These are phyloP conservation scores for Sebastes miniatus DNA, from an alignment of 2,797 vertebrate genomes.

Conservation along the genomic window DNA sequence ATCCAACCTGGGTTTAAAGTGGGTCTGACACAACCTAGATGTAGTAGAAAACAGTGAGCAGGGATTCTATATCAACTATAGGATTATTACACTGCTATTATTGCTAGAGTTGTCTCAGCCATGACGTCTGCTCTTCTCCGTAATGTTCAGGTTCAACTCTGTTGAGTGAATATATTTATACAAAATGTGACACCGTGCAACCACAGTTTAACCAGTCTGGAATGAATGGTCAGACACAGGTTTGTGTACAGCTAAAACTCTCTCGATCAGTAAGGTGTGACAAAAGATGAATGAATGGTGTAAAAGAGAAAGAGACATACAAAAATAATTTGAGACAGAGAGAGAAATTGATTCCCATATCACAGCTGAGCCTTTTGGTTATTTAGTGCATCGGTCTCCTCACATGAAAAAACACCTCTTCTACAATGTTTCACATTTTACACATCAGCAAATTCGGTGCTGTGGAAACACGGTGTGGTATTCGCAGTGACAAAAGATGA, in stretches of 20 bases:
- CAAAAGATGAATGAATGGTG: not conserved
- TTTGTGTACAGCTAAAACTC: not conserved
- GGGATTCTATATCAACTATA: not conserved
- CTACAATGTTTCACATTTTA: constrained; percentile 2
- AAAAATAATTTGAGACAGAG: not conserved
- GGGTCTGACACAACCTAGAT: not conserved
- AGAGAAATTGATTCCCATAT: not conserved
- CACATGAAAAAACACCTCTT: not conserved
- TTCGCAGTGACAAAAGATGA: constrained; percentile 51
- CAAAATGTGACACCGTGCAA: not conserved
- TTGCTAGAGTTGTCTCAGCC: not conserved
- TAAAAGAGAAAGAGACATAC: not conserved
- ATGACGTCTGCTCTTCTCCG: not conserved
- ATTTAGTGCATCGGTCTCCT: not conserved
- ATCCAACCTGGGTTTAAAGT: constrained; percentile 12
- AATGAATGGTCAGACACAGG: not conserved
- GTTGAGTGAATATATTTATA: not conserved
- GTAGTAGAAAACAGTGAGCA: not conserved
- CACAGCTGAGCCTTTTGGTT: not conserved
- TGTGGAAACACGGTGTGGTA: constrained; percentile 28
- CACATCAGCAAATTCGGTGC: constrained; percentile 26
- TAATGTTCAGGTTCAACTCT: not conserved
- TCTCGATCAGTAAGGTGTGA: not conserved
- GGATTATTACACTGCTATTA: not conserved
- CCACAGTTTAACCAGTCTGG: not conserved